Evolutionary conservation across 1,140 invertebrate genomes (phyloP).

Genomic region (Tachypleus tridentatus): DNA sequence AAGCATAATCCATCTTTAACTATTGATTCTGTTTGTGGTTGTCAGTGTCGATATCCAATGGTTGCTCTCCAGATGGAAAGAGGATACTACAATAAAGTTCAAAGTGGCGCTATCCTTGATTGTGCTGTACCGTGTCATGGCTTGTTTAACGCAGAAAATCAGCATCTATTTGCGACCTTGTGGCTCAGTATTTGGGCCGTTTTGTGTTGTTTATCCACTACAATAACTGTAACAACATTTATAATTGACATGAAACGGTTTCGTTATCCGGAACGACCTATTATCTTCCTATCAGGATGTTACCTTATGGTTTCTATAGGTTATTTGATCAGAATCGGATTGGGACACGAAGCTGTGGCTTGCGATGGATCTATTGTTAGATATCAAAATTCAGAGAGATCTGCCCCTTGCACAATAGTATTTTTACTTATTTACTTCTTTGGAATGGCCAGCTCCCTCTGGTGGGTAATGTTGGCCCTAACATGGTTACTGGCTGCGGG

Average conservation of each 20-base stretch:
- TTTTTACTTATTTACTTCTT: slow-evolving; percentile 87
- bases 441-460: slow-evolving; percentile 84
- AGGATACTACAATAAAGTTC: slow-evolving; percentile 46
- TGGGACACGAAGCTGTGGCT: slow-evolving; percentile 77
- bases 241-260: slow-evolving; percentile 75
- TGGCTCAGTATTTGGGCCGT: slow-evolving; percentile 43
- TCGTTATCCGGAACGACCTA: slow-evolving; percentile 77
- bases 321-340: slow-evolving; percentile 67
- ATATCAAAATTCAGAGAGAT: slow-evolving; percentile 49
- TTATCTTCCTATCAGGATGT: slow-evolving; percentile 87
- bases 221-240: slow-evolving; percentile 59
- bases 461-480: slow-evolving; percentile 87
- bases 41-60: slow-evolving; percentile 61
- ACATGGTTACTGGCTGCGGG: slow-evolving; percentile 91
- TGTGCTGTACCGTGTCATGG: slow-evolving; percentile 84
- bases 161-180: slow-evolving; percentile 75
- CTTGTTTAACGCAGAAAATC: slow-evolving; percentile 68
- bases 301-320: slow-evolving; percentile 89
- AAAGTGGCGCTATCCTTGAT: slow-evolving; percentile 57
- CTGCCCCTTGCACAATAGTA: slow-evolving; percentile 63
- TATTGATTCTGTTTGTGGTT: slow-evolving; percentile 45
- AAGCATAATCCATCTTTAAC: background rate
- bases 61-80: slow-evolving; percentile 48
- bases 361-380: slow-evolving; percentile 57
- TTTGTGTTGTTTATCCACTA: slow-evolving; percentile 40